These are phyloP conservation scores for Cathartes aura DNA, from an alignment of 2,113 vertebrate species.

Conservation along the genomic window DNA sequence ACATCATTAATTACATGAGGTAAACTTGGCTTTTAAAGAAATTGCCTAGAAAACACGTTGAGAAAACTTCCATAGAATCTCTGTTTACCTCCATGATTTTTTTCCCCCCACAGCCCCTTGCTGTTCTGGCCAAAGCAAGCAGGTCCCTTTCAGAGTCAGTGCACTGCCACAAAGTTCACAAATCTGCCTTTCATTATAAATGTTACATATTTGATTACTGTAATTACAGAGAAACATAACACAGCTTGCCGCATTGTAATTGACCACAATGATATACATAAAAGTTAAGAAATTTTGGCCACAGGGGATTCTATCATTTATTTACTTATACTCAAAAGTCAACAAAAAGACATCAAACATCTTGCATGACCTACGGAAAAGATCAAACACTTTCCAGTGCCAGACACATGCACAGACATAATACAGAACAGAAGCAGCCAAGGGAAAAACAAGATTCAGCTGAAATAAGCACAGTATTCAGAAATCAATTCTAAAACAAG, in stretches of 20 bases:
- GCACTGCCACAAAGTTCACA: not conserved
- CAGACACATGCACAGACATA: slow-evolving; percentile 52
- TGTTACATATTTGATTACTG: slow-evolving; percentile 29
- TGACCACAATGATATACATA: slow-evolving; percentile 37
- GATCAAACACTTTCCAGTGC: slow-evolving; percentile 46
- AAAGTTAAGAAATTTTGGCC: slow-evolving; percentile 39
- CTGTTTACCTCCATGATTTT: not conserved
- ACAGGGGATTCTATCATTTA: slow-evolving; percentile 38
- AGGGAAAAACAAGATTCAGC: slow-evolving; percentile 7
- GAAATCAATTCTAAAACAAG: not conserved
- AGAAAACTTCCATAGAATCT: not conserved
- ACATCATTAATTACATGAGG: not conserved
- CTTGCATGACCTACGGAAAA: slow-evolving; percentile 51
- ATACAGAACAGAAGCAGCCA: slow-evolving; percentile 41
- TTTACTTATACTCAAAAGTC: slow-evolving; percentile 30
- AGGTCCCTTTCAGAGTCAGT: not conserved
- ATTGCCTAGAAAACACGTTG: not conserved
- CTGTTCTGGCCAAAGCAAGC: not conserved
- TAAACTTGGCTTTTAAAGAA: not conserved
- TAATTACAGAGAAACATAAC: slow-evolving; percentile 41
- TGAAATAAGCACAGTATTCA: slow-evolving; percentile 2
- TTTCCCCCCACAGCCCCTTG: not conserved
- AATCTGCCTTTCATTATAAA: slow-evolving; percentile 43
- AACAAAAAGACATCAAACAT: slow-evolving; percentile 47
- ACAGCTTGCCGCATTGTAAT: not conserved